Conservation (phyloP, 2,113 vertebrate species). For the Chamaea fasciata region DNA sequence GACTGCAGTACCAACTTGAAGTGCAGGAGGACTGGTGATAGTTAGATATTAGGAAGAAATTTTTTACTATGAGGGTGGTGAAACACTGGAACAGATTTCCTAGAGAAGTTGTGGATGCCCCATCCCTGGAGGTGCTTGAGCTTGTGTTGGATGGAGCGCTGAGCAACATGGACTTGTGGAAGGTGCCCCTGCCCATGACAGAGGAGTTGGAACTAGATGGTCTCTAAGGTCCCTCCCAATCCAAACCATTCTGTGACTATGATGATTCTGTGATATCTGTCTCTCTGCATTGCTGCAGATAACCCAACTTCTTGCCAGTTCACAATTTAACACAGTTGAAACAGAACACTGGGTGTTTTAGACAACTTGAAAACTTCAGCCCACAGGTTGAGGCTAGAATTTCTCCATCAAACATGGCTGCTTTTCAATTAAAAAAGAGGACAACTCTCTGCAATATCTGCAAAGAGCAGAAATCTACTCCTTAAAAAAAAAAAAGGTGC, state of each 20-base stretch:
- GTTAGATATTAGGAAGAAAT: background rate
- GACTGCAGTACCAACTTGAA: background rate
- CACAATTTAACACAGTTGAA: background rate
- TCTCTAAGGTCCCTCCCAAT: background rate
- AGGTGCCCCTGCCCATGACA: background rate
- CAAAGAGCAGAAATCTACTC: constrained; percentile 32
- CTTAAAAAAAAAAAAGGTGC: background rate
- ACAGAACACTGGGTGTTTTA: background rate
- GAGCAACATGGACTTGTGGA: background rate
- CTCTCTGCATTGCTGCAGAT: background rate
- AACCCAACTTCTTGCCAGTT: background rate
- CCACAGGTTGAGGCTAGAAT: background rate
- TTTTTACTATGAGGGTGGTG: background rate
- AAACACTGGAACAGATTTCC: too few relatives aligned
- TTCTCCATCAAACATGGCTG: background rate
- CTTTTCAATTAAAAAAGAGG: constrained; percentile 14
- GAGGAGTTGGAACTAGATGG: background rate
- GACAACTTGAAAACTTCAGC: background rate
- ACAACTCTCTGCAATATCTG: constrained; percentile 1
- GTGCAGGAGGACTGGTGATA: background rate
- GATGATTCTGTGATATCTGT: accelerated
- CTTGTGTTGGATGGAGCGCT: background rate
- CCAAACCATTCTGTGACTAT: background rate
- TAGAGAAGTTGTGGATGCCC: background rate
- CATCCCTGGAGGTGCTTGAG: background rate